Percentiles rank a stretch among this genome's conserved stretches.
phyloP scores from a whole-genome alignment of 2,888 invertebrate genomes.

The Rotaria sp. region DNA sequence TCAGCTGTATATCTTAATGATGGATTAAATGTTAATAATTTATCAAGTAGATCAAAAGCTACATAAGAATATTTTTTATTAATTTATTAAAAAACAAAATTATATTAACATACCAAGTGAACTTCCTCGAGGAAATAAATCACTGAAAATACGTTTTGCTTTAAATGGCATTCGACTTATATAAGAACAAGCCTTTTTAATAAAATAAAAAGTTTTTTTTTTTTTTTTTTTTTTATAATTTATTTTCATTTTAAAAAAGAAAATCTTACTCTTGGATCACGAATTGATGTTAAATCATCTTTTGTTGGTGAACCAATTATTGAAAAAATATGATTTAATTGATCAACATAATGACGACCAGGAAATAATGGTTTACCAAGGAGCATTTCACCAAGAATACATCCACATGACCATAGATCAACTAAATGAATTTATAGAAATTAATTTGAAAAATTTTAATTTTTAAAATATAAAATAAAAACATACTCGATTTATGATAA shows the following conservation, averaged over 20 bases:
- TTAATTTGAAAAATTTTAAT: background rate
- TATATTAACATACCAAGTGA: constrained; percentile 4
- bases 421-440: constrained; percentile 57
- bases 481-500: constrained; percentile 74
- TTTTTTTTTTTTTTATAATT: background rate
- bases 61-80: background rate
- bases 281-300: constrained; percentile 94
- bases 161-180: background rate
- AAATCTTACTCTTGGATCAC: constrained; percentile 80
- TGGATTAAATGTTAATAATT: constrained; percentile 98
- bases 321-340: constrained; percentile 92
- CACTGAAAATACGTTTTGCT: background rate
- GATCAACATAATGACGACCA: constrained; percentile 69
- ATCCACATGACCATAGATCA: constrained; percentile 96
- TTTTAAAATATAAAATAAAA: background rate
- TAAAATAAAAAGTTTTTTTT: background rate
- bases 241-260: no score
- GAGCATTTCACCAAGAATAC: constrained; percentile 92
- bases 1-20: constrained; percentile 89
- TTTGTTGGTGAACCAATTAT: constrained; percentile 91
- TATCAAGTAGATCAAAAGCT: constrained; percentile 88
- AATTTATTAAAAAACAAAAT: background rate
- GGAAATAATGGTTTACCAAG: constrained; percentile 86
- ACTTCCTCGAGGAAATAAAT: background rate
- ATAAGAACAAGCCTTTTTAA: background rate